These are phyloP conservation scores for Plectropomus leopardus DNA, from an alignment of 2,113 vertebrate genomes.

Conservation along the genomic window DNA sequence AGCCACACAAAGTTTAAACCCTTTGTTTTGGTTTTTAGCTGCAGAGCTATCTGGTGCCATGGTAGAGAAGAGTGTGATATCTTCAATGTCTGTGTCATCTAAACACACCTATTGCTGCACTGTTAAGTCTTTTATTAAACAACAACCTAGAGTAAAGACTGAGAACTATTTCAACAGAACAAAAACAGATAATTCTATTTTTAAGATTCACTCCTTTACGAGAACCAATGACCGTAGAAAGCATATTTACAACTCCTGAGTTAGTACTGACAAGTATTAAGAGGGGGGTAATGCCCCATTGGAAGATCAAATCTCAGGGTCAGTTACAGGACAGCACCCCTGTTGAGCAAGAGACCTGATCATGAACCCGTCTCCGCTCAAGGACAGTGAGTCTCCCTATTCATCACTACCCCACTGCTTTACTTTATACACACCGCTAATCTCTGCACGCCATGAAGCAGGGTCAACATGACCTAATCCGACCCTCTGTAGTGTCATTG, in stretches of 20 bases:
- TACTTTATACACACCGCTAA: slow-evolving; percentile 25
- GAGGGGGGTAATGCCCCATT: background rate
- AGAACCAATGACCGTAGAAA: background rate
- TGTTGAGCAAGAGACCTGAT: background rate
- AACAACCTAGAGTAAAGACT: background rate
- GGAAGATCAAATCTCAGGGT: slow-evolving; percentile 13
- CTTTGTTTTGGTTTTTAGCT: slow-evolving; percentile 46
- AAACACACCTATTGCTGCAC: background rate
- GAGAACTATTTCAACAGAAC: background rate
- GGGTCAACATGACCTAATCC: slow-evolving; percentile 46
- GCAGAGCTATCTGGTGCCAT: background rate
- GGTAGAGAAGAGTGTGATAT: background rate
- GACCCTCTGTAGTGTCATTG: slow-evolving; percentile 41
- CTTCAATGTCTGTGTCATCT: background rate
- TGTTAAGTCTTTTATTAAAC: background rate
- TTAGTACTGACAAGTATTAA: background rate
- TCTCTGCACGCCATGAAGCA: slow-evolving; percentile 33
- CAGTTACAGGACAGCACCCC: background rate
- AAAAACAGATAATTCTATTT: too few species aligned
- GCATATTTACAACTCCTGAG: background rate
- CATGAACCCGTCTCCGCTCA: background rate
- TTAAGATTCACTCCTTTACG: too few species aligned
- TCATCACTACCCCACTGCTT: slow-evolving; percentile 2
- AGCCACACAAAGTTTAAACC: slow-evolving; percentile 26
- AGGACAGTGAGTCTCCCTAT: background rate